Evolutionary conservation across 2,888 invertebrate species (phyloP), one percentile per base, ranked within the genome.

Genomic region (Graphium colonna): DNA sequence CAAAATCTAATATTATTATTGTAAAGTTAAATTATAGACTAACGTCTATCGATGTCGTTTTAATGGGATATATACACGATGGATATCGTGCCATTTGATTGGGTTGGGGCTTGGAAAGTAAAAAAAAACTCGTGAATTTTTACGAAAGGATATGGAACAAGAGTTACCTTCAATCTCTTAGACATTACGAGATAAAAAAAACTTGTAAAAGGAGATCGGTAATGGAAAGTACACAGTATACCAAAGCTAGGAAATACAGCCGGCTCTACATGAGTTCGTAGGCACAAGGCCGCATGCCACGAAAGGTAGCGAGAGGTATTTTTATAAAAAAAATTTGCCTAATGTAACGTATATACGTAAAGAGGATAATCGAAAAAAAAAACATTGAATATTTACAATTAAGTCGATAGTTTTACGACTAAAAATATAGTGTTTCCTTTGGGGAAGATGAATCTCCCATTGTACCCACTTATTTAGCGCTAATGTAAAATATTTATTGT

Each of bases 341-440:
- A 82, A 80, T 78, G 71, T 79, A 83, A 82, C 85, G 82, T 77
- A 88, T 86, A 88, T 89, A 87, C 88, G 87, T 89, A 87, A 87
- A 79, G 68, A 43, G 21, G 70, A 78, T 77, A 81, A 84, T 80
- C 81, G 79, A n/a, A 36, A 21, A 21, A n/a, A n/a, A 21, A 21
- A 77, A 79, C 77, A 75, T 77, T 75, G 70, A 81, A 69, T 77
- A 81, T 84, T 82, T 85, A 86, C 84, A 83, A 79, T 80, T 86
- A 83, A 82, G 74, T 73, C 77, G 73, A 73, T 84, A 83, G 80
- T 77, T 75, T 78, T 79, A 81, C 75, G 73, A 68, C 71, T 40
- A 28, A 39, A n/a, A 80, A 59, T 57, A 66, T 69, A 73, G 74
- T 71, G 75, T 74, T 55, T 38, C 40, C 18, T 21, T 33, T 5